Conservation (phyloP, 2,888 invertebrate species). For the Gnatocerus cornutus region DNA sequence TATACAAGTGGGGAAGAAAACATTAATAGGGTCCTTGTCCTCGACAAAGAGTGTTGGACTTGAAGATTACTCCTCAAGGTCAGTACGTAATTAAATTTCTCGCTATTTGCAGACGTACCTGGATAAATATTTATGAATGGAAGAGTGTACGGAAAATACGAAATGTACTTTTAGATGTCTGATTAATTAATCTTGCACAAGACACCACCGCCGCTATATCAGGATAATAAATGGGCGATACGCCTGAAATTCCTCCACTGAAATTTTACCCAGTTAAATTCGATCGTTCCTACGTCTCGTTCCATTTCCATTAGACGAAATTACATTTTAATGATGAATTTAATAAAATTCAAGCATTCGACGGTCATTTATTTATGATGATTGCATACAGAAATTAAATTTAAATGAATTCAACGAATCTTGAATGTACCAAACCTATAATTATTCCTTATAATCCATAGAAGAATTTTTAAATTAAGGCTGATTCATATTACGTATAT, state of each 20-base stretch:
- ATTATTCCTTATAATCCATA: slow-evolving; percentile 38
- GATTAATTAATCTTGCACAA: slow-evolving; percentile 40
- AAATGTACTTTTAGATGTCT: slow-evolving; percentile 42
- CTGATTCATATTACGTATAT: slow-evolving; percentile 38
- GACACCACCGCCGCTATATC: slow-evolving; percentile 16
- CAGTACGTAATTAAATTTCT: slow-evolving; percentile 58
- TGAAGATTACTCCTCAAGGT: slow-evolving; percentile 56
- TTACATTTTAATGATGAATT: slow-evolving; percentile 37
- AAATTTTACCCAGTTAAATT: slow-evolving; percentile 20
- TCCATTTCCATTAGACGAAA: slow-evolving; percentile 34
- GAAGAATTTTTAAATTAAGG: slow-evolving; percentile 44
- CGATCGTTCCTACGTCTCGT: slow-evolving; percentile 12
- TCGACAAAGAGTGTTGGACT: slow-evolving; percentile 57
- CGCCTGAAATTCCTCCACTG: not conserved
- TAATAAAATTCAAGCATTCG: slow-evolving; percentile 29
- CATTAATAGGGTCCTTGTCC: slow-evolving; percentile 59
- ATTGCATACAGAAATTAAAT: slow-evolving; percentile 34
- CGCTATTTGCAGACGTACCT: slow-evolving; percentile 55
- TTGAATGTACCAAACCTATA: slow-evolving; percentile 30
- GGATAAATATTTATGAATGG: slow-evolving; percentile 60
- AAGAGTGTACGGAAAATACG: slow-evolving; percentile 53
- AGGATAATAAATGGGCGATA: not conserved
- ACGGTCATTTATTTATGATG: slow-evolving; percentile 34
- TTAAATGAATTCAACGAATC: slow-evolving; percentile 37
- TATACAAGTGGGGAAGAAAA: slow-evolving; percentile 55